Percentiles rank a stretch among this genome's conserved stretches.
Conservation (phyloP, 2,113 vertebrate genomes). For the Anser cygnoides region DNA sequence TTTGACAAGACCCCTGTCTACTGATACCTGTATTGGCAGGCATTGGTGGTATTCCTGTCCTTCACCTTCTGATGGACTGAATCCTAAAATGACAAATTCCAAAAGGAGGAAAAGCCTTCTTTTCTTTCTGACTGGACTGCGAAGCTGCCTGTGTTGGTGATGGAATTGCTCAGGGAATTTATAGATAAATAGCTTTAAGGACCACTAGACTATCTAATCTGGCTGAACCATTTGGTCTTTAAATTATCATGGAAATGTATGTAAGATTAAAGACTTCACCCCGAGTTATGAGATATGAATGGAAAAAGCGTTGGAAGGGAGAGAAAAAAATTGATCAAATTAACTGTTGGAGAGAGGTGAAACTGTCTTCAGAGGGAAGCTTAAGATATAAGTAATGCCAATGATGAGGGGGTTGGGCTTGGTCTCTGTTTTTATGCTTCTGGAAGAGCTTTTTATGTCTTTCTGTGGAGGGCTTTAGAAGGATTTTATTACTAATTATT, state of each 20-base stretch:
- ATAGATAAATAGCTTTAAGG: constrained; percentile 19
- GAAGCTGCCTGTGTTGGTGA: neutral
- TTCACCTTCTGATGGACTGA: neutral
- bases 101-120: neutral
- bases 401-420: neutral
- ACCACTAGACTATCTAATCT: constrained; percentile 18
- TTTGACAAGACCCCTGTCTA: neutral
- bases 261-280: constrained; percentile 48
- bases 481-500: constrained; percentile 65
- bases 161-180: neutral
- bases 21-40: neutral
- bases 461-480: constrained; percentile 27
- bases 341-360: neutral
- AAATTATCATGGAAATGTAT: constrained; percentile 42
- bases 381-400: neutral
- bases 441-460: constrained; percentile 14
- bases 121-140: neutral
- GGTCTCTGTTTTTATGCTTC: neutral
- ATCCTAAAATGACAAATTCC: neutral
- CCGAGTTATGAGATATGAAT: neutral
- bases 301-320: neutral
- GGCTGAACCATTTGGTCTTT: constrained; percentile 17
- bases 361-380: neutral
- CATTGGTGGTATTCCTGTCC: neutral
- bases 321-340: neutral